phyloP scores from a whole-genome alignment of 2,888 invertebrate genomes.

The Dastarcus helophoroides region DNA sequence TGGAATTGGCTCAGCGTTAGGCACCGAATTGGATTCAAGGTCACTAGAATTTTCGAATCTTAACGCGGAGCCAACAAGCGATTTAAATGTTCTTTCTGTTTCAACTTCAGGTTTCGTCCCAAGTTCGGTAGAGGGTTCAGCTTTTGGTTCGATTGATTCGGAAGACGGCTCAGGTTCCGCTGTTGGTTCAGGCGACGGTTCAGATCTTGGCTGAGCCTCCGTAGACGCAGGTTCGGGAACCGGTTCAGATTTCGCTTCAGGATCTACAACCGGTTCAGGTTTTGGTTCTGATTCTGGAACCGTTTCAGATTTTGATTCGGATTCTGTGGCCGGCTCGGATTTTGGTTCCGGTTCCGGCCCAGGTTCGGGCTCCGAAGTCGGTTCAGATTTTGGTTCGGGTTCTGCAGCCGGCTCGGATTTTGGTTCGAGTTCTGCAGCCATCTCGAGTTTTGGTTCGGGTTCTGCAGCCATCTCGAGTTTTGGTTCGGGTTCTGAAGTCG shows the following conservation, averaged over 20 bases:
- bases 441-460: conserved; percentile 17
- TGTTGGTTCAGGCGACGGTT: conserved; percentile 19
- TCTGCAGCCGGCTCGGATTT: conserved; percentile 18
- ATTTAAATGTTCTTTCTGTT: too few species aligned
- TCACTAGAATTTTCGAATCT: background rate
- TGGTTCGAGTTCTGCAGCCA: conserved; percentile 9
- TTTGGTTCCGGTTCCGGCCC: conserved; percentile 22
- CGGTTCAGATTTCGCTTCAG: conserved; percentile 21
- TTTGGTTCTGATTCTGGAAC: conserved; percentile 21
- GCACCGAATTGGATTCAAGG: too few species aligned
- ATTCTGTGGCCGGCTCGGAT: conserved; percentile 15
- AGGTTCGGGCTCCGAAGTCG: conserved; percentile 18
- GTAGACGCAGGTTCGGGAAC: conserved; percentile 20
- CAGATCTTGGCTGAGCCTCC: conserved; percentile 21
- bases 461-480: conserved; percentile 20
- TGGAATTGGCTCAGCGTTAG: conserved; percentile 23
- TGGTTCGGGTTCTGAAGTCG: conserved; percentile 12
- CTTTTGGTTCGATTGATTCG: conserved; percentile 18
- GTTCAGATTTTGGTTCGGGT: conserved; percentile 18
- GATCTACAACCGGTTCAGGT: conserved; percentile 12
- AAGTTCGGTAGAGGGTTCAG: conserved; percentile 18
- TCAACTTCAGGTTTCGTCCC: conserved; percentile 7
- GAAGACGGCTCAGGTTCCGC: conserved; percentile 18
- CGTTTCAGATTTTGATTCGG: conserved; percentile 14
- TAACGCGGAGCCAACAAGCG: background rate